Percentiles rank a stretch among this genome's conserved stretches.
Evolutionary conservation across 2,888 invertebrate species (phyloP).

Genomic region (Hydrotaea cyrtoneurina): DNA sequence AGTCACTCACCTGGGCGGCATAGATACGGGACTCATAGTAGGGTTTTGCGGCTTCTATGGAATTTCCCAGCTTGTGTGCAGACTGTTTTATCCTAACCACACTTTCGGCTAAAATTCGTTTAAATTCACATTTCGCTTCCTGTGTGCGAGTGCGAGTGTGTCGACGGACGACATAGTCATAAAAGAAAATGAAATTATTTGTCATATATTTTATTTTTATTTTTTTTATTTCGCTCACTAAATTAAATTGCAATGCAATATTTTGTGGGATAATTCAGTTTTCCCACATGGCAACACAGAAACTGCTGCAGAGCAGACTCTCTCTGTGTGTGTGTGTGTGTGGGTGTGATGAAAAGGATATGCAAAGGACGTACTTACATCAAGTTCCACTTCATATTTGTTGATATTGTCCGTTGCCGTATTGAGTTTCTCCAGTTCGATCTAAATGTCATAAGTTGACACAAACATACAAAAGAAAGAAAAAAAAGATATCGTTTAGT

Average conservation of each 20-base stretch:
- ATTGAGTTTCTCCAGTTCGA: constrained; percentile 94
- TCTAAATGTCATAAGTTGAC: constrained; percentile 80
- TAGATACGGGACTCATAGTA: constrained; percentile 94
- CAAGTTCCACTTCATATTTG: constrained; percentile 92
- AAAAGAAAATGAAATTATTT: constrained; percentile 45
- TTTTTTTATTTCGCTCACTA: background rate
- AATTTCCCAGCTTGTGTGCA: constrained; percentile 90
- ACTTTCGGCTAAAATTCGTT: constrained; percentile 90
- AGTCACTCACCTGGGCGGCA: constrained; percentile 86
- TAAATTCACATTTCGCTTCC: constrained; percentile 91
- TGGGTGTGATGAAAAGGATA: background rate
- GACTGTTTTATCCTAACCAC: constrained; percentile 90
- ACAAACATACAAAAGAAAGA: constrained; percentile 30
- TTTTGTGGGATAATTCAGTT: constrained; percentile 16
- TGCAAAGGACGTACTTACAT: constrained; percentile 82
- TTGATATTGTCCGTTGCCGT: constrained; percentile 96
- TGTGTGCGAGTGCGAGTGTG: constrained; percentile 70
- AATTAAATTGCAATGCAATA: constrained; percentile 32
- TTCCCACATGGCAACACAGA: background rate
- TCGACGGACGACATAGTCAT: background rate
- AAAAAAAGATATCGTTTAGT: constrained; percentile 31
- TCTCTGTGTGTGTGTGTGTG: background rate
- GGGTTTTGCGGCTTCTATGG: constrained; percentile 92
- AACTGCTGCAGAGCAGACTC: no score
- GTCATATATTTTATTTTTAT: constrained; percentile 3